phyloP scores from a whole-genome alignment of 2,888 invertebrate species.

The Andricus curvator region DNA sequence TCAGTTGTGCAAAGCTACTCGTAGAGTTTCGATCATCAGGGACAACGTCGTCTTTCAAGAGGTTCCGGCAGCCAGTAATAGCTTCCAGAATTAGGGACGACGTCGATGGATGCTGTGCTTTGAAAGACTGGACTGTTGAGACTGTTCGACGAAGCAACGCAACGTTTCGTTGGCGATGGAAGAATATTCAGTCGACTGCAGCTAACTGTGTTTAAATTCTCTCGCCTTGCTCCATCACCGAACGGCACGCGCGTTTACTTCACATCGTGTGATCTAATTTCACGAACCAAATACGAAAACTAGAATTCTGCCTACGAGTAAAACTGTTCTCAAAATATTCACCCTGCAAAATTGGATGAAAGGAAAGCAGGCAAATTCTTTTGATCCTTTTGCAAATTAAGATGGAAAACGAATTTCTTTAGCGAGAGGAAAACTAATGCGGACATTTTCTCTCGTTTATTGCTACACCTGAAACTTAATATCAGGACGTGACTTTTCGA shows the following conservation, averaged over 20 bases:
- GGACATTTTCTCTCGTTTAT: neutral
- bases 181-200: slow-evolving; percentile 44
- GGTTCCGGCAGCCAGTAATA: slow-evolving; percentile 67
- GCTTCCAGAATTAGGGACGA: slow-evolving; percentile 63
- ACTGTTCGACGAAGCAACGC: slow-evolving; percentile 41
- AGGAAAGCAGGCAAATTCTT: neutral
- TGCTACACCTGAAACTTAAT: slow-evolving; percentile 14
- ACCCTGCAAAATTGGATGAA: no score
- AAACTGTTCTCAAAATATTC: neutral
- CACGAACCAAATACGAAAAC: slow-evolving; percentile 11
- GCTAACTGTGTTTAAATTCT: slow-evolving; percentile 30
- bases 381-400: neutral
- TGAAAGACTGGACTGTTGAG: slow-evolving; percentile 41
- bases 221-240: slow-evolving; percentile 20
- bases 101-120: slow-evolving; percentile 48
- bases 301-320: slow-evolving; percentile 3
- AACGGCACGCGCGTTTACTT: slow-evolving; percentile 23
- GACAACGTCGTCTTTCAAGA: slow-evolving; percentile 66
- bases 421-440: neutral
- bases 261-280: slow-evolving; percentile 19
- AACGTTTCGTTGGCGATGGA: slow-evolving; percentile 33
- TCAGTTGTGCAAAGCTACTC: slow-evolving; percentile 45
- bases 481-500: slow-evolving; percentile 29
- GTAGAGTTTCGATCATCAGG: slow-evolving; percentile 51
- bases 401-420: neutral